phyloP scores from a whole-genome alignment of 2,888 invertebrate species.

The Catocala fraxini region DNA sequence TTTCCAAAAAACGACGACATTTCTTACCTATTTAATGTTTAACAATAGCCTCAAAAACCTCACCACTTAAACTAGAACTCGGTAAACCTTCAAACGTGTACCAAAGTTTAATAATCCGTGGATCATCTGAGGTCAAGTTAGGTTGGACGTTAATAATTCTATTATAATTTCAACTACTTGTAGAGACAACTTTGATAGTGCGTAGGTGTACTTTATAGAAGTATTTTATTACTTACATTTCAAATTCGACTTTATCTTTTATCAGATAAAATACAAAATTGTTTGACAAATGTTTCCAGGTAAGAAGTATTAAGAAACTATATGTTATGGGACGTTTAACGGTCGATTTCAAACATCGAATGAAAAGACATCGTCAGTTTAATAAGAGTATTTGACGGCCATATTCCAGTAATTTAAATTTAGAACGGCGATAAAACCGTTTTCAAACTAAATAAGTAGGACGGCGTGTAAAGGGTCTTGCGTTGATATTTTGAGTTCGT shows the following conservation, averaged over 20 bases:
- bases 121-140: slow-evolving; percentile 22
- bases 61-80: slow-evolving; percentile 18
- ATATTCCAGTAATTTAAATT: slow-evolving; percentile 22
- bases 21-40: slow-evolving; percentile 17
- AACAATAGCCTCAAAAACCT: slow-evolving; percentile 17
- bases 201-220: slow-evolving; percentile 47
- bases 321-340: slow-evolving; percentile 32
- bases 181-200: slow-evolving; percentile 44
- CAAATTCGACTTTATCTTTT: slow-evolving; percentile 15
- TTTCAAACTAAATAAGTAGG: slow-evolving; percentile 19
- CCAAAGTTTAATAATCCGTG: slow-evolving; percentile 1
- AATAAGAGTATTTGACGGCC: slow-evolving; percentile 21
- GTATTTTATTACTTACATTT: slow-evolving; percentile 12
- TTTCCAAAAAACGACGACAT: slow-evolving; percentile 35
- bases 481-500: slow-evolving; percentile 4
- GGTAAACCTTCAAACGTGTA: neutral
- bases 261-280: neutral
- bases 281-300: slow-evolving; percentile 5
- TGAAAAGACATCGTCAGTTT: slow-evolving; percentile 25
- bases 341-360: slow-evolving; percentile 34
- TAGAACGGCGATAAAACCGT: slow-evolving; percentile 18
- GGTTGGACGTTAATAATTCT: slow-evolving; percentile 35
- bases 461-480: slow-evolving; percentile 9
- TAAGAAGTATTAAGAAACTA: slow-evolving; percentile 30
- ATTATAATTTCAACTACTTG: slow-evolving; percentile 46